Conservation (phyloP, 2,888 invertebrate genomes). For the Zhengitettix transpicula region DNA sequence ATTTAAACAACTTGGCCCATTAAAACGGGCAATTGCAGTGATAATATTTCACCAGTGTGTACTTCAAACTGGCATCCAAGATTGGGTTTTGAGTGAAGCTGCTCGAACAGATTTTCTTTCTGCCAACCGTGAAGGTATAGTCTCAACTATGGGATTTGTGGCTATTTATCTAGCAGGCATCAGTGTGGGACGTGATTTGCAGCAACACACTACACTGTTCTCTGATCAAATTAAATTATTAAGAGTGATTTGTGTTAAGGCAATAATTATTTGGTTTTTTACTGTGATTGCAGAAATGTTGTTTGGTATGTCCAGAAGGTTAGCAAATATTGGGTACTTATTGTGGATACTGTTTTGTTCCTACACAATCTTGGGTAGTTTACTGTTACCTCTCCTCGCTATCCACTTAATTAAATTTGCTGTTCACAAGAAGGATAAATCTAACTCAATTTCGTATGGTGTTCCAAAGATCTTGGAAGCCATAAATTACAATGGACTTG, state of each 20-base stretch:
- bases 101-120: conserved; percentile 43
- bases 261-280: conserved; percentile 25
- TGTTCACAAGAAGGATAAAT: conserved; percentile 2
- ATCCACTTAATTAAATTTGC: conserved; percentile 8
- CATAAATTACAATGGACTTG: conserved; percentile 64
- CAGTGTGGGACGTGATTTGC: conserved; percentile 39
- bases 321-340: conserved; percentile 71
- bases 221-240: conserved; percentile 13
- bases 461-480: conserved; percentile 45
- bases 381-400: conserved; percentile 35
- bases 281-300: conserved; percentile 15
- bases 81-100: conserved; percentile 48
- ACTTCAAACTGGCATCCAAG: conserved; percentile 42
- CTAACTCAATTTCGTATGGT: conserved; percentile 6
- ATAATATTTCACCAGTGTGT: conserved; percentile 47
- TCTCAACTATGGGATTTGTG: conserved; percentile 70
- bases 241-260: conserved; percentile 15
- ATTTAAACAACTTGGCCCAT: conserved; percentile 32
- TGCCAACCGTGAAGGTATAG: conserved; percentile 85
- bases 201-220: conserved; percentile 18
- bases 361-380: conserved; percentile 34
- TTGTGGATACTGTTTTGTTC: conserved; percentile 54
- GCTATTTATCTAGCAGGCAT: conserved; percentile 65
- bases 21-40: conserved; percentile 36
- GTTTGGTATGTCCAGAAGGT: conserved; percentile 53